A percentile compares a stretch with the other conserved stretches of the same genome.
phyloP scores from a whole-genome alignment of 2,113 vertebrate genomes.

The Petromus typicus region DNA sequence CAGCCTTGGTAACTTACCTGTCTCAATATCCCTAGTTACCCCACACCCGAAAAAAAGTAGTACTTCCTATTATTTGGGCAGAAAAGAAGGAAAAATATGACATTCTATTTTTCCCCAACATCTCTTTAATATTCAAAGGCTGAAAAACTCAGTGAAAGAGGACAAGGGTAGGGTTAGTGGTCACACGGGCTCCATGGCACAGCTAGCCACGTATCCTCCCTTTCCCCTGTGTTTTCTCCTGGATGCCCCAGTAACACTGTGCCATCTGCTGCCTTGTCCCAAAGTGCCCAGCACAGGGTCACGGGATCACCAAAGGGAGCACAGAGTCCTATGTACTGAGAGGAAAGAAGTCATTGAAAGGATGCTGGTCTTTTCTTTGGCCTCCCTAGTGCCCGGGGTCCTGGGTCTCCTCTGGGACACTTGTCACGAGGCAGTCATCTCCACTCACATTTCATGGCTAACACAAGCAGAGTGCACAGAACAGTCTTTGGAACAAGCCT shows the following conservation, averaged over 20 bases:
- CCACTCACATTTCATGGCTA: neutral
- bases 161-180: neutral
- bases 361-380: neutral
- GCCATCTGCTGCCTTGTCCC: neutral
- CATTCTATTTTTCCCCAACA: neutral
- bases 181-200: neutral
- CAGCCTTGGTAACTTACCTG: neutral
- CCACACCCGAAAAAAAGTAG: neutral
- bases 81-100: neutral
- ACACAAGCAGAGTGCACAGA: neutral
- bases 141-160: neutral
- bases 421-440: neutral
- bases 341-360: neutral
- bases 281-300: neutral
- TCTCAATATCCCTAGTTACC: neutral
- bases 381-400: neutral
- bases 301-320: neutral
- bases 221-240: neutral
- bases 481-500: neutral
- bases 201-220: neutral
- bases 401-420: neutral
- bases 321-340: neutral
- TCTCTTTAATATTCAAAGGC: neutral
- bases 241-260: neutral
- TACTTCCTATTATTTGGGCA: neutral